Percentiles rank a stretch among this genome's conserved stretches.
Conservation (phyloP, 2,113 vertebrate genomes). For the Loxodonta africana region DNA sequence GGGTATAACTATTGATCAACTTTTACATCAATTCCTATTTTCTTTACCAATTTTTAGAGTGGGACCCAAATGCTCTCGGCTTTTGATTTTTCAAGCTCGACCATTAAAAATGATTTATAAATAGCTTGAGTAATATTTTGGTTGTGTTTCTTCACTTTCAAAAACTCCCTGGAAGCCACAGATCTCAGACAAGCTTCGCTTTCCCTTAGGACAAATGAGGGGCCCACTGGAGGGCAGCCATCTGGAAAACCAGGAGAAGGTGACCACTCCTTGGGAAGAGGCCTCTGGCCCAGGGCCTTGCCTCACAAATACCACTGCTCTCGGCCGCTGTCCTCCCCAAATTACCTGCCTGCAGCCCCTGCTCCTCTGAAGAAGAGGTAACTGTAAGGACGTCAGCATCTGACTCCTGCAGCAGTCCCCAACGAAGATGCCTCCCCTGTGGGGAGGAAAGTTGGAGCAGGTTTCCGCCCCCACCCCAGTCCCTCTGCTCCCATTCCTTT, state of each 20-base stretch:
- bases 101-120: background rate
- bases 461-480: background rate
- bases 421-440: fast-evolving
- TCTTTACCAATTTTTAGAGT: background rate
- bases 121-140: background rate
- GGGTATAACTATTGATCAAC: background rate
- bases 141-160: background rate
- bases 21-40: slow-evolving; percentile 9
- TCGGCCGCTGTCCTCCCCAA: background rate
- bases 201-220: background rate
- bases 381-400: background rate
- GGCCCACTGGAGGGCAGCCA: too few species aligned
- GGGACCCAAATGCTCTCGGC: background rate
- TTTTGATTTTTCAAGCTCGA: slow-evolving; percentile 15
- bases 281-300: background rate
- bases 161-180: background rate
- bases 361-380: background rate
- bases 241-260: background rate
- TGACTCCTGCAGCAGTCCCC: background rate
- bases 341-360: too few species aligned
- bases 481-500: background rate
- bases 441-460: background rate
- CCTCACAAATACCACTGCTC: background rate
- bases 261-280: background rate
- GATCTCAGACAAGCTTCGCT: background rate